Evolutionary conservation across 2,113 vertebrate species (phyloP), one percentile per base, ranked within the genome.

Genomic region (Forbesichthys agassizii): DNA sequence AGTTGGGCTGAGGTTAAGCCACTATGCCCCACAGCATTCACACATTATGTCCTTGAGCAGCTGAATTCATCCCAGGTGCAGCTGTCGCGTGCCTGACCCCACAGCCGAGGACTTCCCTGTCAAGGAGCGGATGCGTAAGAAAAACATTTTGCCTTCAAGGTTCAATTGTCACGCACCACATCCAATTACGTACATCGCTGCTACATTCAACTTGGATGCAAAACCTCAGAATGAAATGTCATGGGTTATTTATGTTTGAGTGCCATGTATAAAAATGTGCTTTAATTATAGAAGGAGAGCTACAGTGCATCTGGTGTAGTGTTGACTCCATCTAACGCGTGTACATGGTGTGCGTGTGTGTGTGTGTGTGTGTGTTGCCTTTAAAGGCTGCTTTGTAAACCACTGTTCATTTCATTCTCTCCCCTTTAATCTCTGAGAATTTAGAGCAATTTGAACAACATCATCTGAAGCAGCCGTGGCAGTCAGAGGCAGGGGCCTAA

Each of bases 341-440:
- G 27, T 27, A 27, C 27, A 27, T 27, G 8, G 48, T 3, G 12
- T 12, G 16, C 16, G 48, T 3, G 12, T 12, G 48, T 3, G 12
- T 12, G 48, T 3, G 12, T 12, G 48, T 49, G 48, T 49, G 48
- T 49, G 48, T 49, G 71, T 58, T 74, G 48, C 77, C 80, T 76
- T 62, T 33, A 78, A 72, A 73, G 68, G 68, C 60, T 16, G 18
- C 47, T 33, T 11, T 11, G 3, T 52, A 46, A 57, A 33, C 73
- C 72, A 74, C 77, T 83, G 85, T 87, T 88, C 88, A 85, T 90
- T 80, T 89, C 86, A 85, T 87, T 89, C 70, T 77, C 81, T 71
- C 70, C 66, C 66, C 79, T 83, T 42, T 92, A 93, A 92, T 92
- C 91, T 92, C 89, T 73, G 81, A 75, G 86, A 88, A 88, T 92